Conservation (phyloP, 2,113 vertebrate genomes). For the Saccopteryx leptura region DNA sequence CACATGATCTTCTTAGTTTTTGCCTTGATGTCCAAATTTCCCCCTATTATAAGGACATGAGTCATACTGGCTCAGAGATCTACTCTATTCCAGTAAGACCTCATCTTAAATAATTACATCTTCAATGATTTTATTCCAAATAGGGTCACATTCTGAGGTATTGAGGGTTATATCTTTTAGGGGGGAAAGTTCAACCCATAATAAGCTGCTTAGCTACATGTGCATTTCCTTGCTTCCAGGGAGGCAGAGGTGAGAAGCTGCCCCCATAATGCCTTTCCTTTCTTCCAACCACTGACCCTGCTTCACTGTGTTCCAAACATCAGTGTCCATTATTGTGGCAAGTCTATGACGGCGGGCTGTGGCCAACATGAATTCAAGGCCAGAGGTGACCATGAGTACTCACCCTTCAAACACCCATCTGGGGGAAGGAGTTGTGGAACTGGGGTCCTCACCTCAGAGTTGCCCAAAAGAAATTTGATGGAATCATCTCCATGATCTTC, state of each 20-base stretch:
- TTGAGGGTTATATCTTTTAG: not conserved
- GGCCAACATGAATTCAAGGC: not conserved
- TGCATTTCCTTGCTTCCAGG: not conserved
- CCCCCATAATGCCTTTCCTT: not conserved
- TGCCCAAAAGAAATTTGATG: not conserved
- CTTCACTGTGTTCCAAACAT: not conserved
- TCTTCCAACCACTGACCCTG: not conserved
- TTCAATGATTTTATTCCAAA: not conserved
- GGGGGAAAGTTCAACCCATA: not conserved
- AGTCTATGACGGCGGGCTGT: not conserved
- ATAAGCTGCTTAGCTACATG: too few species aligned
- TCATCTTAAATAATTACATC: not conserved
- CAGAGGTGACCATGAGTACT: accelerated
- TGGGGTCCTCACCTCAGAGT: too few species aligned
- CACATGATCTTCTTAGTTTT: not conserved
- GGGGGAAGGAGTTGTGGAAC: too few species aligned
- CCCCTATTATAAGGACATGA: not conserved
- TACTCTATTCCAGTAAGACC: too few species aligned
- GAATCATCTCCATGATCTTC: not conserved
- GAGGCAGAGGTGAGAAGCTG: not conserved
- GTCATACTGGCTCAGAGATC: not conserved
- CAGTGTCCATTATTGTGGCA: not conserved
- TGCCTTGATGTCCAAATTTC: not conserved
- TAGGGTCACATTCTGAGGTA: not conserved
- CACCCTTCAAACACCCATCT: accelerated